Conservation (phyloP, 2,113 vertebrate species). For the Dinomys branickii region DNA sequence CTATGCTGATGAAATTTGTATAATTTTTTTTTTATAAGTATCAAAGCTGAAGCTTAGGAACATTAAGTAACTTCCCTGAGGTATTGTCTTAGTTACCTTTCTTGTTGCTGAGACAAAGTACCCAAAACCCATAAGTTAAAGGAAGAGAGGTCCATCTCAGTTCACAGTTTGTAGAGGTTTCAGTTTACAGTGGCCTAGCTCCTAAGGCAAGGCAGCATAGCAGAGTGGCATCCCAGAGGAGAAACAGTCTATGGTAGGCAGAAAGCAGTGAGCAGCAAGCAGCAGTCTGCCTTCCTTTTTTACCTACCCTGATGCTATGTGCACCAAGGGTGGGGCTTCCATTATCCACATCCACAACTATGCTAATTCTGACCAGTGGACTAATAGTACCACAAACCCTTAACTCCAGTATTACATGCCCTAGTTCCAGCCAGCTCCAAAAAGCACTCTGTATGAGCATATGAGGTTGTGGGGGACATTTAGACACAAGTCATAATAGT, state of each 20-base stretch:
- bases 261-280: neutral
- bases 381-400: neutral
- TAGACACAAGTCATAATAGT: neutral
- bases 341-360: neutral
- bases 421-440: neutral
- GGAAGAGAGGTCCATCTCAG: neutral
- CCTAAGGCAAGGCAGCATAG: neutral
- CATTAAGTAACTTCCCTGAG: neutral
- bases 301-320: neutral
- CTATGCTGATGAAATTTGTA: neutral
- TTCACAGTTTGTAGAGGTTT: neutral
- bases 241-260: neutral
- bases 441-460: neutral
- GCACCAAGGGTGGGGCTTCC: neutral
- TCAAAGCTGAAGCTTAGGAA: neutral
- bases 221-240: neutral
- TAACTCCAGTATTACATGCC: neutral
- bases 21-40: neutral
- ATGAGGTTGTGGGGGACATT: neutral
- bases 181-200: neutral
- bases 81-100: neutral
- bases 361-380: neutral
- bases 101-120: neutral
- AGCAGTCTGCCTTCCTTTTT: neutral
- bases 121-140: neutral